Evolutionary conservation across 2,113 vertebrate genomes (phyloP).

Genomic region (Oxyruncus cristatus): DNA sequence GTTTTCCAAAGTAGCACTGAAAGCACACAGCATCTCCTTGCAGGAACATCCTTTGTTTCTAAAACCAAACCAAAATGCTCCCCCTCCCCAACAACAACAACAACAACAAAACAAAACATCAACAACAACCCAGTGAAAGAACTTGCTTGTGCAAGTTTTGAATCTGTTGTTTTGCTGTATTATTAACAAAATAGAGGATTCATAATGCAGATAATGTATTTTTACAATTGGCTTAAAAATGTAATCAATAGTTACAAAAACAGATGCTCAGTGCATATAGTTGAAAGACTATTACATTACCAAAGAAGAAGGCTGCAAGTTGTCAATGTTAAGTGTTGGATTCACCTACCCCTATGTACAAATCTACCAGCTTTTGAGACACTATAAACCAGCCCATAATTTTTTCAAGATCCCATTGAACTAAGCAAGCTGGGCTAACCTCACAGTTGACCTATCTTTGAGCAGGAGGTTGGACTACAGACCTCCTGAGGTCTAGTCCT

Average conservation of each 20-base stretch:
- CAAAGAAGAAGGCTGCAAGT: neutral
- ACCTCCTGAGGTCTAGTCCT: neutral
- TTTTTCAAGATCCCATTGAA: neutral
- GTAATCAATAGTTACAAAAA: neutral
- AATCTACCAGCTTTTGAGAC: neutral
- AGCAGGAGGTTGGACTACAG: neutral
- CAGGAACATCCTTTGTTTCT: neutral
- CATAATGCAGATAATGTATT: neutral
- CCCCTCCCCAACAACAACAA: neutral
- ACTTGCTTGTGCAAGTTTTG: neutral
- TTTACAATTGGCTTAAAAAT: neutral
- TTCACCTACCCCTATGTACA: neutral
- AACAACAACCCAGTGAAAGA: neutral
- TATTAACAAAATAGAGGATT: neutral
- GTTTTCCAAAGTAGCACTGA: neutral
- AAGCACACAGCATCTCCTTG: neutral
- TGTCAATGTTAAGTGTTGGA: neutral
- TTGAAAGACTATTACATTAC: neutral
- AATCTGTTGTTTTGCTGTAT: neutral
- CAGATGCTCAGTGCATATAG: neutral
- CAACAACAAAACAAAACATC: neutral
- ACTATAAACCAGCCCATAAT: accelerated
- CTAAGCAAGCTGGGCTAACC: neutral
- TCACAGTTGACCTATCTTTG: neutral
- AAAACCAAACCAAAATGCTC: neutral